Conservation (phyloP, 2,888 invertebrate genomes). For the Ceriagrion tenellum region DNA sequence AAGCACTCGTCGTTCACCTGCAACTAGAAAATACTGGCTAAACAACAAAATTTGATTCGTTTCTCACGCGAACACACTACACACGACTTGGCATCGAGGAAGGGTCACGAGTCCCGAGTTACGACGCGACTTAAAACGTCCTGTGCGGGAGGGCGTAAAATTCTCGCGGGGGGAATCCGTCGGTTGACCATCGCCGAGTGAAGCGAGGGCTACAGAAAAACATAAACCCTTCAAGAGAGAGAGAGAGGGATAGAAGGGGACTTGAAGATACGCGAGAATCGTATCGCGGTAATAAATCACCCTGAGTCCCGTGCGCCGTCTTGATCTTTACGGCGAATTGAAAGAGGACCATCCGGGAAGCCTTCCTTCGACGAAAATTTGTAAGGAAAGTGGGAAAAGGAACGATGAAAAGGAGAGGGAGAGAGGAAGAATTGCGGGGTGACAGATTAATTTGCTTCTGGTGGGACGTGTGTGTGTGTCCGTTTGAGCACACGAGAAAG, state of each 20-base stretch:
- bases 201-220: background rate
- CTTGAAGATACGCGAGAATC: background rate
- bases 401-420: background rate
- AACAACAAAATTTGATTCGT: too few relatives aligned
- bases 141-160: background rate
- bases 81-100: background rate
- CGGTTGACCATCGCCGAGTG: background rate
- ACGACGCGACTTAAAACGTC: background rate
- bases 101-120: background rate
- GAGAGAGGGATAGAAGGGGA: too few relatives aligned
- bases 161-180: background rate
- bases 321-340: background rate
- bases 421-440: background rate
- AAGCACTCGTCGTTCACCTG: too few relatives aligned
- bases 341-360: background rate
- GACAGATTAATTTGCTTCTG: background rate
- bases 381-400: background rate
- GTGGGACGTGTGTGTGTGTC: background rate
- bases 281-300: background rate
- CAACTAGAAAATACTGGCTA: too few relatives aligned
- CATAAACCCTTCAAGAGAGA: too few relatives aligned
- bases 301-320: background rate
- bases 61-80: too few relatives aligned
- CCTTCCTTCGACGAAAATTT: background rate
- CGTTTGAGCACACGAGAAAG: background rate